Base-by-base conservation (phyloP, 2,797 vertebrate species). In the Eulemur coronatus region DNA sequence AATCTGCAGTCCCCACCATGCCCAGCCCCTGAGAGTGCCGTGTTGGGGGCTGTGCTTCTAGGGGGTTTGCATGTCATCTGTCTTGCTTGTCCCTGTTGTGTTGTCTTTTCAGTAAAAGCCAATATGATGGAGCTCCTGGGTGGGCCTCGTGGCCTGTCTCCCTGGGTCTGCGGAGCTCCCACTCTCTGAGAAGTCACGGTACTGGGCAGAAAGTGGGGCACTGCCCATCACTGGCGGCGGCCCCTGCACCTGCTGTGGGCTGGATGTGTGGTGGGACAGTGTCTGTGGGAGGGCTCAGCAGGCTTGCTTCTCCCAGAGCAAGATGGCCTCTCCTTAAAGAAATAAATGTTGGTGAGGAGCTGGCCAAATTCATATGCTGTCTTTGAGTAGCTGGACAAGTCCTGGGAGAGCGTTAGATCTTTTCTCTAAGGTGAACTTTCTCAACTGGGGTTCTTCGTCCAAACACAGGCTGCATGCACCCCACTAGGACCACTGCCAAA, bases 221-320 rank as follows among this genome's bases (percentile, higher is more conserved):
- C 24, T 11, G 10, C 14, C 48, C 22, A 0, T 38, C 69, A 3
- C 0, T 18, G 69, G 55, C n/a, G 1, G 28, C 2, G 0, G 20
- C 11, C 1, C 48, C 84, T 67, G 61, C n/a, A 7, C 7, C 59
- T 15, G 33, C 61, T 1, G 15, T 5, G 41, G 33, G 43, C 43
- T 63, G 50, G 28, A 2, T 0, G 1, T 6, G n/a, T 38, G 22
- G 43, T 12, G 5, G 24, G 10, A 30, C 41, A 15, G 41, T 8
- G 1, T 41, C 20, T 1, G 0, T 4, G 41, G 24, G 41, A 50
- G 81, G 35, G 7, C 30, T 67, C 4, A 26, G 70, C 70, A 28
- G n/a, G 4, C 22, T 30, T 9, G 67, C 65, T 63, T 76, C 65
- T 72, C 73, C 33, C 43, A 18, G 24, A 22, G 50, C 41, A 33